phyloP scores from a whole-genome alignment of 1,140 invertebrate genomes.

The Frieseomelitta varia region DNA sequence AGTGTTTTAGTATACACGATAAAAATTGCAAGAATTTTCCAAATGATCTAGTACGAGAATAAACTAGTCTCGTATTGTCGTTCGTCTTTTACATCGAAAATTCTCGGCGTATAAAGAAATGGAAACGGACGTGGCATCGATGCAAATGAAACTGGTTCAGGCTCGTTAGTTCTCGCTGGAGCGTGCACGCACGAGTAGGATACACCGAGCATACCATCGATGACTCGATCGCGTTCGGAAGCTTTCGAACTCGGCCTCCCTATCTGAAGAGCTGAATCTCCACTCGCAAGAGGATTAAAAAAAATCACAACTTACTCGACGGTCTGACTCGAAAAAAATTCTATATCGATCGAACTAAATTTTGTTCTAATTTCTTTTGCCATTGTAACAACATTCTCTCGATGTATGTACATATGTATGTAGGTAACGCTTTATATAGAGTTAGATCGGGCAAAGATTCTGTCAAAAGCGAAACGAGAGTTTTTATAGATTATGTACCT shows the following conservation, averaged over 20 bases:
- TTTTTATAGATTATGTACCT: not conserved
- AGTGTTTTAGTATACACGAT: too few species aligned
- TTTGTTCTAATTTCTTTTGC: not conserved
- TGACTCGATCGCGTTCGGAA: not conserved
- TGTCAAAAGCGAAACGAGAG: not conserved
- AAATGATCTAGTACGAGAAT: not conserved
- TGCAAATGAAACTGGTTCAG: not conserved
- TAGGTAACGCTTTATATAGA: not conserved
- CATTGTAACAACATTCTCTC: not conserved
- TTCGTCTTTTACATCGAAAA: not conserved
- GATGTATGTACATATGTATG: not conserved
- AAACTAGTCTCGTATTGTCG: not conserved
- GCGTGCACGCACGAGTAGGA: not conserved
- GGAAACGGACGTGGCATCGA: not conserved
- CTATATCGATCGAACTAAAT: not conserved
- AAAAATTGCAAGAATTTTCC: too few species aligned
- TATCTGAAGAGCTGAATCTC: not conserved
- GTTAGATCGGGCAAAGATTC: not conserved
- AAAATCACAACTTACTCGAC: not conserved
- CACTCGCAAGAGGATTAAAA: not conserved
- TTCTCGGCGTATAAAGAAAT: not conserved
- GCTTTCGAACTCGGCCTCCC: not conserved
- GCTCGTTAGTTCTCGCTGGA: conserved; percentile 7
- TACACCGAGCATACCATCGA: not conserved
- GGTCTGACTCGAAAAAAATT: not conserved